phyloP scores from a whole-genome alignment of 2,888 invertebrate species.

The Gerris lacustris region DNA sequence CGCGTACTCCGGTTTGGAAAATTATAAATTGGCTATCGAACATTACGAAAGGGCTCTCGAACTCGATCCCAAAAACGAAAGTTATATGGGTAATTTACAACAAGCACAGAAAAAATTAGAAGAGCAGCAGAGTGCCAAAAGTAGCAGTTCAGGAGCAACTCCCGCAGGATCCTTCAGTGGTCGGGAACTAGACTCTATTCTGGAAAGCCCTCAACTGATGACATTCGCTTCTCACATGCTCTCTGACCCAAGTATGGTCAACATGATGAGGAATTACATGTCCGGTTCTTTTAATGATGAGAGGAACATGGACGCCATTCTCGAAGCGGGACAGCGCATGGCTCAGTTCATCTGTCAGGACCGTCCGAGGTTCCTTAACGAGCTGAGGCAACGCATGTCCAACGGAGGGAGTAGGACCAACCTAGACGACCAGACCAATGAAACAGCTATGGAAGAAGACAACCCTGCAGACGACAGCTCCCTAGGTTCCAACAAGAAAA shows the following conservation, averaged over 20 bases:
- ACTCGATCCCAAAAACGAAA: constrained; percentile 84
- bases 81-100: constrained; percentile 73
- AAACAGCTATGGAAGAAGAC: constrained; percentile 1
- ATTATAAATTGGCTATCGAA: constrained; percentile 68
- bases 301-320: background rate
- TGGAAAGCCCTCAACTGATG: constrained; percentile 70
- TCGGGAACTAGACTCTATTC: constrained; percentile 40
- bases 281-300: background rate
- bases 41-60: constrained; percentile 79
- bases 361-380: background rate
- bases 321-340: background rate
- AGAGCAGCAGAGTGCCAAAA: background rate
- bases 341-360: background rate
- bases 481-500: background rate
- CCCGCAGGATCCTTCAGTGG: background rate
- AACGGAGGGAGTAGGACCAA: background rate
- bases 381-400: background rate
- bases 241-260: constrained; percentile 49
- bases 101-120: constrained; percentile 58
- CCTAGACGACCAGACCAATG: background rate
- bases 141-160: background rate
- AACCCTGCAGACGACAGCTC: background rate
- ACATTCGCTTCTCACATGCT: constrained; percentile 76
- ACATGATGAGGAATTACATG: constrained; percentile 1
- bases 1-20: constrained; percentile 71